Evolutionary conservation across 2,113 vertebrate species (phyloP).

Genomic region (Crocuta crocuta): DNA sequence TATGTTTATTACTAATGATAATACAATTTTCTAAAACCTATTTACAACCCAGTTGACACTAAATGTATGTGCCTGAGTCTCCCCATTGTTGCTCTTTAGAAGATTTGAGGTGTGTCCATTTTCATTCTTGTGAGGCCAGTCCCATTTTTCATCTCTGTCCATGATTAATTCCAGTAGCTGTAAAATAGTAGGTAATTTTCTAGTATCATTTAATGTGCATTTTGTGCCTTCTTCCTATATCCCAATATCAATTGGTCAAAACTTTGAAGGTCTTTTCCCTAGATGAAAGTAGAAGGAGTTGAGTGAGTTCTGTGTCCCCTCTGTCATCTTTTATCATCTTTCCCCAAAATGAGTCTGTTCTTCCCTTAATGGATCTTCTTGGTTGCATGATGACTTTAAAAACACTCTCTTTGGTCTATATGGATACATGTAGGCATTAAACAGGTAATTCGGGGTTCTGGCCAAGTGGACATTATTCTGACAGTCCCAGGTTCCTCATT

Average conservation of each 20-base stretch:
- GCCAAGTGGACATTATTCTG: background rate
- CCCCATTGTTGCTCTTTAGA: background rate
- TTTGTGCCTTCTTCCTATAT: background rate
- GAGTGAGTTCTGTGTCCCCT: background rate
- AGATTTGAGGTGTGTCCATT: slow-evolving; percentile 27
- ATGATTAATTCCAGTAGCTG: background rate
- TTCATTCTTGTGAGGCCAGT: background rate
- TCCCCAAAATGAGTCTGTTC: background rate
- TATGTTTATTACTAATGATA: background rate
- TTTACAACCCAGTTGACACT: background rate
- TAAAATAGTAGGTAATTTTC: background rate
- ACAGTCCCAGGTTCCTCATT: background rate
- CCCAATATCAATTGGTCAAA: background rate
- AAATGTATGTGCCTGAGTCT: background rate
- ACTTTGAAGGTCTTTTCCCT: slow-evolving; percentile 3
- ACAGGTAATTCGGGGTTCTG: background rate
- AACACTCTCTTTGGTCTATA: background rate
- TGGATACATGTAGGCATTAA: background rate
- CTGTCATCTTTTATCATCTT: background rate
- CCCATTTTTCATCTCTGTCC: background rate
- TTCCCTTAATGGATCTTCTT: background rate
- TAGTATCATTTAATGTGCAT: background rate
- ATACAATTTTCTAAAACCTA: background rate
- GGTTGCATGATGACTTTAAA: background rate
- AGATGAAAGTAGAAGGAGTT: background rate